Conservation (phyloP, 2,113 vertebrate species). For the Bucco capensis region DNA sequence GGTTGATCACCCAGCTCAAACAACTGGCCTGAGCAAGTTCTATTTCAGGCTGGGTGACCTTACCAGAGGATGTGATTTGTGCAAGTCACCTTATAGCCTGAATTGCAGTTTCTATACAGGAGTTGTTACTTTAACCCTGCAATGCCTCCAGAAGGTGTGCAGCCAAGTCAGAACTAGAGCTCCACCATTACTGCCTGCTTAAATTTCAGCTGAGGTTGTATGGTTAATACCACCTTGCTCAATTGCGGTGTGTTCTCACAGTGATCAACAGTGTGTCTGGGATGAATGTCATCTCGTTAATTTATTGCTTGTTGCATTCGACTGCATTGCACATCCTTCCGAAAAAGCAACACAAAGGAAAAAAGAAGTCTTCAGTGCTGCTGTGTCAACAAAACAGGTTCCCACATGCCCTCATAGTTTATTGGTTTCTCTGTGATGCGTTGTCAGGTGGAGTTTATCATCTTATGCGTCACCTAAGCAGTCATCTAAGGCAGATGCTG, state of each 20-base stretch:
- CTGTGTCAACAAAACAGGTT: not conserved
- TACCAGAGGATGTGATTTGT: not conserved
- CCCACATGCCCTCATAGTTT: not conserved
- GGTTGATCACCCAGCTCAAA: not conserved
- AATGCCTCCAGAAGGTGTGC: not conserved
- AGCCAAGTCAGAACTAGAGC: not conserved
- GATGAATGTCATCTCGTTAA: not conserved
- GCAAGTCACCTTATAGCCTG: not conserved
- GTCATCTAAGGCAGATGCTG: not conserved
- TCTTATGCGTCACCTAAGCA: not conserved
- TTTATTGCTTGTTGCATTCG: not conserved
- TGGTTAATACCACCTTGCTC: too few species aligned
- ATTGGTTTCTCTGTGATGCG: not conserved
- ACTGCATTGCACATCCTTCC: accelerated
- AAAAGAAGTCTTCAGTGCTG: not conserved
- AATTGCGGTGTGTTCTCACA: not conserved
- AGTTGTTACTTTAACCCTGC: not conserved
- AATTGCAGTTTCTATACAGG: not conserved
- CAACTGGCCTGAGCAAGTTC: not conserved
- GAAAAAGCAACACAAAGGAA: not conserved
- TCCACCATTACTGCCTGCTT: not conserved
- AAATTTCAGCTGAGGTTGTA: accelerated
- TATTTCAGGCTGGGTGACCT: not conserved
- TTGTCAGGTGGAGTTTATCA: not conserved
- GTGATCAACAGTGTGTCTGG: not conserved